Conservation (phyloP, 2,113 vertebrate species). For the Uria lomvia region DNA sequence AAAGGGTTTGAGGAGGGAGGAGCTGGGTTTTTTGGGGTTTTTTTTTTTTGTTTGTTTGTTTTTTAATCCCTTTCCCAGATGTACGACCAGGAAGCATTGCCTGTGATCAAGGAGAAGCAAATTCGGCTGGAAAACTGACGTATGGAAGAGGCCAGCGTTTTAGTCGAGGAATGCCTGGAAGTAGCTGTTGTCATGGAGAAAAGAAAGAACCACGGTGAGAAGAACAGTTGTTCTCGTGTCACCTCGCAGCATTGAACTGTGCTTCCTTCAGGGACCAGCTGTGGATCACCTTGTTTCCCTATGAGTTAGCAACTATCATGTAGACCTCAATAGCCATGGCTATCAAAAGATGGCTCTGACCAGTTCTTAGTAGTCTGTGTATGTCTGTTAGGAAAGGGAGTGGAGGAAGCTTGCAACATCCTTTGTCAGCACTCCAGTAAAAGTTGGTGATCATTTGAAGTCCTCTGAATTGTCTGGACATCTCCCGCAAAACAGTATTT, state of each 20-base stretch:
- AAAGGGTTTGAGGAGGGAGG: neutral
- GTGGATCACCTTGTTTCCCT: neutral
- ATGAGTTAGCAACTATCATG: neutral
- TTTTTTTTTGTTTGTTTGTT: neutral
- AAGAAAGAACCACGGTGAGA: rapidly evolving
- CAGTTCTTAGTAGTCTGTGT: neutral
- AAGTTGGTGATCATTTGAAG: neutral
- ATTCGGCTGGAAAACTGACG: neutral
- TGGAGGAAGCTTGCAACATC: neutral
- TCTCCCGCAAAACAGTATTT: neutral
- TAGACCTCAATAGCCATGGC: neutral
- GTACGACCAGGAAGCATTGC: rapidly evolving
- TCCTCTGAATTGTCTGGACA: neutral
- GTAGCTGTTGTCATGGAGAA: too few relatives aligned
- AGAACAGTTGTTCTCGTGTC: rapidly evolving
- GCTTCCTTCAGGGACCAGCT: neutral
- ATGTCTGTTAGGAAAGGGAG: neutral
- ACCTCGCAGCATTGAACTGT: neutral
- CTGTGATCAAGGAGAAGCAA: rapidly evolving
- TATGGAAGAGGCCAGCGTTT: neutral
- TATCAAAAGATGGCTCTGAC: neutral
- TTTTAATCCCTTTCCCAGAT: rapidly evolving
- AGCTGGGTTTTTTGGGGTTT: neutral
- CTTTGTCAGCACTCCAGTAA: neutral
- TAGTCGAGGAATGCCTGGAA: neutral